Evolutionary conservation across 1,140 invertebrate species (phyloP), one percentile per base, ranked within the genome.

Genomic region (Bathynomus jamesi): DNA sequence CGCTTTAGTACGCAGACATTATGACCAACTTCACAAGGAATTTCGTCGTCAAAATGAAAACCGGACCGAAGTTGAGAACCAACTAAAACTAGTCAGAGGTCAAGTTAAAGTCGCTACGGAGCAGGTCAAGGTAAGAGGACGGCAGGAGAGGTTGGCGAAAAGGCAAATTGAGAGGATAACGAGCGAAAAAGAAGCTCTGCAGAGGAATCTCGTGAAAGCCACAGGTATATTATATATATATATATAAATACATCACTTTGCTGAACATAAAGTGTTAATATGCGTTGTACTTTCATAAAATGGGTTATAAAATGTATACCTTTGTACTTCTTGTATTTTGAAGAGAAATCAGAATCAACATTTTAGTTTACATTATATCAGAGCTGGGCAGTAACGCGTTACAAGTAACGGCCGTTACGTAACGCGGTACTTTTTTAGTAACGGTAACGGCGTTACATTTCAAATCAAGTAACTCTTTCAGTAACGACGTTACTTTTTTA

Each of bases 41-140:
- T 65, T 74, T 11, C n/a, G 46, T n/a, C 68, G 72, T 4, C 72
- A 74, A 30, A 68, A 70, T 8, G 63, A 74, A 40, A 40, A 40
- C 7, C 27, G 64, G 1, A 53, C 64, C 0, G 72, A 74, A 17
- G 28, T 70, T 0, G 72, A 74, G 24, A 28, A 0, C 31, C 72
- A 74, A 27, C n/a, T 74, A 2, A 65, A 74, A 46, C 70, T 63
- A 25, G 40, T 74, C 8, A 63, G 72, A n/a, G 64, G 72, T 8
- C 67, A 74, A 31, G 40, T 67, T 5, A 74, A 74, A 68, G 72
- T 74, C 4, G 60, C 31, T 21, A 68, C 69, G 46, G 70, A 74
- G 53, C 67, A 70, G 69, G 72, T 65, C n/a, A 17, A 67, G 64
- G 70, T 65, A 31, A 68, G 67, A 60, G 28, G 24, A 4, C 28